Evolutionary conservation across 2,888 invertebrate species (phyloP).

Genomic region (Slavum lentiscoides): DNA sequence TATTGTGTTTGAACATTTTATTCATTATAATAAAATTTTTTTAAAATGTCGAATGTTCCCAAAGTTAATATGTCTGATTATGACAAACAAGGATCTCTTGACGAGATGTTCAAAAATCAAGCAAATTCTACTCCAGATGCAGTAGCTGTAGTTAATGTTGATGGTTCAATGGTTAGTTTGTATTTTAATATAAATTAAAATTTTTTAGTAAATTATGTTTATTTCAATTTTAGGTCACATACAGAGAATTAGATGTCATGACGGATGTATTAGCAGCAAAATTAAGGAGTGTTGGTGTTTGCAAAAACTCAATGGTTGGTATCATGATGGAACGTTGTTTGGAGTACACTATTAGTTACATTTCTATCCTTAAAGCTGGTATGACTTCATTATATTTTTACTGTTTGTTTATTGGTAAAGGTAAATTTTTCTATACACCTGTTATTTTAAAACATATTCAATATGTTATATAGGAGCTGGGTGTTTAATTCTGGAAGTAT

Average conservation of each 20-base stretch:
- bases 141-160: constrained; percentile 56
- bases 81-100: constrained; percentile 57
- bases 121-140: constrained; percentile 55
- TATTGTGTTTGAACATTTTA: not conserved
- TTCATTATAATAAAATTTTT: not conserved
- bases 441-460: not conserved
- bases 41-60: constrained; percentile 34
- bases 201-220: not conserved
- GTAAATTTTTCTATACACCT: not conserved
- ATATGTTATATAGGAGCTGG: constrained; percentile 56
- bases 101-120: constrained; percentile 57
- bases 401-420: not conserved
- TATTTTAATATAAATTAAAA: not conserved
- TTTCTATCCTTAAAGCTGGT: constrained; percentile 57
- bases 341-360: constrained; percentile 57
- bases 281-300: constrained; percentile 59
- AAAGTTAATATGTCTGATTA: constrained; percentile 56
- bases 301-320: constrained; percentile 56
- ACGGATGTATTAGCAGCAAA: constrained; percentile 69
- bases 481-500: constrained; percentile 57
- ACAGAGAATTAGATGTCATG: constrained; percentile 59
- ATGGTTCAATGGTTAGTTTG: constrained; percentile 38
- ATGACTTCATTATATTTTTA: not conserved
- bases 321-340: constrained; percentile 57
- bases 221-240: constrained; percentile 55